Conservation (phyloP, 2,113 vertebrate genomes). For the Scartelaos histophorus region DNA sequence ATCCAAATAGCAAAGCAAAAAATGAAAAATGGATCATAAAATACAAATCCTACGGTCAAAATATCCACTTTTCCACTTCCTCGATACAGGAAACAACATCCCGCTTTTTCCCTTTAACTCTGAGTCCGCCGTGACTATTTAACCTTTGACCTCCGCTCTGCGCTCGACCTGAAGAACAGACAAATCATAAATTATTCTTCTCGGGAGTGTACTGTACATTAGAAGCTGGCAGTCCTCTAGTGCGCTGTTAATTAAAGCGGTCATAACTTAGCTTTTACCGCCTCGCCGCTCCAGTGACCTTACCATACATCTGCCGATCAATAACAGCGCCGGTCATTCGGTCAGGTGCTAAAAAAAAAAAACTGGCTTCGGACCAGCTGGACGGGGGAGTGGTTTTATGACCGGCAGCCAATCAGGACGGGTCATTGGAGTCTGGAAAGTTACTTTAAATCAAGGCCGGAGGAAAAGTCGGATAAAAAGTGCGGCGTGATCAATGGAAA, state of each 20-base stretch:
- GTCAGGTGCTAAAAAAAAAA: conserved; percentile 4
- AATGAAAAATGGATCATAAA: no score
- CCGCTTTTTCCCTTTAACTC: not conserved
- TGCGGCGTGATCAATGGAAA: not conserved
- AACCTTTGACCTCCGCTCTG: conserved; percentile 5
- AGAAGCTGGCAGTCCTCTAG: not conserved
- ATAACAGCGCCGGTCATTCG: conserved; percentile 1
- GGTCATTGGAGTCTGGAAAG: not conserved
- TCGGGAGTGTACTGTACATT: not conserved
- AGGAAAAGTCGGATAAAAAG: not conserved
- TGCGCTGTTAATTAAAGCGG: conserved; percentile 10
- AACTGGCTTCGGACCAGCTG: not conserved
- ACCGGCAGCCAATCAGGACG: not conserved
- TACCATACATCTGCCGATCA: conserved; percentile 5
- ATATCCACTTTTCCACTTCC: not conserved
- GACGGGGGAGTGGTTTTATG: conserved; percentile 9
- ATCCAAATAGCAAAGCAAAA: no score
- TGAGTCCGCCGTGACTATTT: not conserved
- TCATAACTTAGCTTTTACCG: conserved; percentile 14
- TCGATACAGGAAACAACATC: not conserved
- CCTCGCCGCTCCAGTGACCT: not conserved
- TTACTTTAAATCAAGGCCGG: conserved; percentile 5
- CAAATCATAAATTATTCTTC: conserved; percentile 13
- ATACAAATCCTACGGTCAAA: not conserved
- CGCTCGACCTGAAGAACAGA: conserved; percentile 3